Evolutionary conservation across 2,113 vertebrate genomes (phyloP), one percentile per base, ranked within the genome.

Genomic region (Ifrita kowaldi): DNA sequence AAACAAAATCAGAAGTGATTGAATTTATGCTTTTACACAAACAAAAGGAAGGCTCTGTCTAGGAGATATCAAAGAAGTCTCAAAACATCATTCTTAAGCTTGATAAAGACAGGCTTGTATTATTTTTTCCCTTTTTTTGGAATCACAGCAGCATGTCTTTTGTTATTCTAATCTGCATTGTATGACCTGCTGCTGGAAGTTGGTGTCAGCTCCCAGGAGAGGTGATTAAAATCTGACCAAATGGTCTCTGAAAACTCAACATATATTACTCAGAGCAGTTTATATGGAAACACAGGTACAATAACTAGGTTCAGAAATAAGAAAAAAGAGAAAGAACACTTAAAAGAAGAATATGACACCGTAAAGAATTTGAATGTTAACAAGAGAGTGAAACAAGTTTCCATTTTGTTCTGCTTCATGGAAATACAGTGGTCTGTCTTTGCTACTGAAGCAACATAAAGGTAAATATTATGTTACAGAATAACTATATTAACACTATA

Each of bases 131-230:
- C 15, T 55, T 32, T 27, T 56, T 80, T 76, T 68, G 44, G 82
- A 97, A 77, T 80, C 8, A 19, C 70, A 90, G 88, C 77, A 95
- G 74, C 77, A 32, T 96, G 94, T 94, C 95, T 90, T 96, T 96
- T 96, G 52, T 95, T 96, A 86, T 97, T 97, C 93, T 97, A 67
- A 97, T 97, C 85, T 96, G 89, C 64, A 75, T 79, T 32, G 8
- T 96, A 74, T 16, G 94, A 97, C 85, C 94, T 96, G 93, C 88
- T 96, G 93, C 93, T 97, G 84, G 80, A 97, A 97, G 97, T 79
- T 97, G 90, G 93, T 97, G 94, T 97, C 97, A 97, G 93, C 89
- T 98, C 98, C 97, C 98, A 91, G 91, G 98, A 96, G 98, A 93
- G 60, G 82, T 96, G 97, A 97, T 98, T 98, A 97, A 96, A 97